phyloP scores from a whole-genome alignment of 2,113 vertebrate species.

The Carlito syrichta region DNA sequence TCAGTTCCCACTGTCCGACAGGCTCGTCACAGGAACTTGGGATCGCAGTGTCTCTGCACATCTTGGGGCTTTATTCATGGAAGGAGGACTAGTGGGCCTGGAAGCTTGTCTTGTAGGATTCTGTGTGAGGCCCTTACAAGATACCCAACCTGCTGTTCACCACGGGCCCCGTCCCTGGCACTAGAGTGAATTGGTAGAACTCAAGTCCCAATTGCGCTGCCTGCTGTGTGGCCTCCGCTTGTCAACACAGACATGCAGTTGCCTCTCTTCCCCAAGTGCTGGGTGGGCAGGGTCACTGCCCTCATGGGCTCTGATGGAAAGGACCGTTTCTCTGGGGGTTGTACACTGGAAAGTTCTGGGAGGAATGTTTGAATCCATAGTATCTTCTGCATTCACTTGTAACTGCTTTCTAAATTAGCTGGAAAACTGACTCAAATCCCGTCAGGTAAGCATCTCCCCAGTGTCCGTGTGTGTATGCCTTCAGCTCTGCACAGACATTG shows the following conservation, averaged over 20 bases:
- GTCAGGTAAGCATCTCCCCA: conserved; percentile 70
- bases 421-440: neutral
- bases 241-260: fast-evolving
- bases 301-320: neutral
- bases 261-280: neutral
- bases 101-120: neutral
- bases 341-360: neutral
- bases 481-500: conserved; percentile 55
- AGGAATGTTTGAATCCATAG: neutral
- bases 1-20: too few relatives aligned
- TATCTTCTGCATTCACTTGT: neutral
- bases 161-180: neutral
- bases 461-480: conserved; percentile 50
- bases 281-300: neutral
- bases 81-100: neutral
- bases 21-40: neutral
- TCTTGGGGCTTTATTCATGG: neutral
- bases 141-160: neutral
- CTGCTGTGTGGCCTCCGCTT: neutral
- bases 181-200: neutral
- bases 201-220: too few relatives aligned
- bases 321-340: neutral
- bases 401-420: neutral
- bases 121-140: neutral
- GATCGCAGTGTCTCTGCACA: neutral